phyloP scores from a whole-genome alignment of 2,797 vertebrate species.

The Erpetoichthys calabaricus region DNA sequence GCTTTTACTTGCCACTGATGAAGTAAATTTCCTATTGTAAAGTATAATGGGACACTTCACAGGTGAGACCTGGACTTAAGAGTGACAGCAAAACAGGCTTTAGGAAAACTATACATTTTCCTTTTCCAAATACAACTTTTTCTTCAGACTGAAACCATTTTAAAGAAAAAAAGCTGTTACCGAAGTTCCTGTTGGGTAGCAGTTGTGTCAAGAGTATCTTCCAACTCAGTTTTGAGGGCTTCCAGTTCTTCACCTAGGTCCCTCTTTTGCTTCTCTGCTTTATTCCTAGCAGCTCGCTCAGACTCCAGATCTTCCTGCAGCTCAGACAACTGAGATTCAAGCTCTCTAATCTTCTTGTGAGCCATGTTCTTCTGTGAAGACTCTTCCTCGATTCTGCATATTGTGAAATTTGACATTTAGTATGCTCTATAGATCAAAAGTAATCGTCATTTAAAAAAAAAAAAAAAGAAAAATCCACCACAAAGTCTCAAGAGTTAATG shows the following conservation, averaged over 20 bases:
- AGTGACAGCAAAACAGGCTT: no score
- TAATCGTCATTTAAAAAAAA: no score
- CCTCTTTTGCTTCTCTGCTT: conserved; percentile 88
- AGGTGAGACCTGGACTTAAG: no score
- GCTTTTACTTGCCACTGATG: no score
- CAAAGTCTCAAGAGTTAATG: no score
- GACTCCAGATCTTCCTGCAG: conserved; percentile 94
- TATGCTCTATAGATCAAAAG: not conserved
- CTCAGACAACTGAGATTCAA: conserved; percentile 88
- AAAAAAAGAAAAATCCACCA: no score
- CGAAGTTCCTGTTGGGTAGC: conserved; percentile 92
- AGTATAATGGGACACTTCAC: no score
- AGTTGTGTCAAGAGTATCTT: conserved; percentile 89
- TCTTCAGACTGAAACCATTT: no score
- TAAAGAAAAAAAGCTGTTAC: conserved; percentile 29
- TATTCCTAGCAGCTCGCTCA: conserved; percentile 67
- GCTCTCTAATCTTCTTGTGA: conserved; percentile 87
- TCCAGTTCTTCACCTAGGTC: conserved; percentile 94
- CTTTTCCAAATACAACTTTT: no score
- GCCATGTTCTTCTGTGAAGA: conserved; percentile 86
- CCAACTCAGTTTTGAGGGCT: conserved; percentile 88
- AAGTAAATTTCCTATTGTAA: no score
- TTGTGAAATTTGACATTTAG: not conserved
- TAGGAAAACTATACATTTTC: no score
- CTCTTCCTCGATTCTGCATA: conserved; percentile 82